Base-by-base conservation (phyloP, 2,113 vertebrate genomes). In the Boulengeromyrus knoepffleri region DNA sequence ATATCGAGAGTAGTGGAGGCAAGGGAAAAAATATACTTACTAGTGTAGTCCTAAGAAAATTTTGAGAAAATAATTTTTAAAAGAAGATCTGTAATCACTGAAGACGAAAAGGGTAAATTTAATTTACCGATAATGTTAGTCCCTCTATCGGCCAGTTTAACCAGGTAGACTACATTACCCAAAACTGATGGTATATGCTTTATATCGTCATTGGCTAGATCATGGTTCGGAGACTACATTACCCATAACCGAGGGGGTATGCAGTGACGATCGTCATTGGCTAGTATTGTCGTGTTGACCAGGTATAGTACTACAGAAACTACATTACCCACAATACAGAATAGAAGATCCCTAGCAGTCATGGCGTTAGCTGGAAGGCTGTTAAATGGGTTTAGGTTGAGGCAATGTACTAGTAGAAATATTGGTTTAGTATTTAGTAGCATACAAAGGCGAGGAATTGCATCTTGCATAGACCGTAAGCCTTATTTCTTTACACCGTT, bases 401-500 rank as follows among this genome's bases (percentile, higher is more conserved):
- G 93, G 15, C 77, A 91, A 17, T 91, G 83, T 80, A 88, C 95
- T 70, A 91, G 85, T 80, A 94, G 91, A 91, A 95, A 86, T 86
- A 89, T 86, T 2, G 85, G 91, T 74, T 91, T 95, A 42, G 56
- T 93, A 19, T 90, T 90, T 17, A 90, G 74, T 90, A 91, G 47
- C 53, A 4, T 90, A 2, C 95, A 92, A 83, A 94, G 70, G 88
- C 91, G 96, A 91, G 94, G 95, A 45, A 93, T 96, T 80, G 93
- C 95, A 90, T 93, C 95, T 1, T 95, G 95, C 58, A 92, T 96
- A 80, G 96, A 96, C 91, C 96, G 96, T 96, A 93, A 96, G 96
- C 49, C 39, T 47, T 17, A n/a, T 46, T 52, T 88, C 1, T 46
- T 88, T 66, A 9, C 70, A 47, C 45, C 49, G n/a, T 85, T 85